phyloP scores from a whole-genome alignment of 1,140 invertebrate genomes.

The Neodiprion virginianus region DNA sequence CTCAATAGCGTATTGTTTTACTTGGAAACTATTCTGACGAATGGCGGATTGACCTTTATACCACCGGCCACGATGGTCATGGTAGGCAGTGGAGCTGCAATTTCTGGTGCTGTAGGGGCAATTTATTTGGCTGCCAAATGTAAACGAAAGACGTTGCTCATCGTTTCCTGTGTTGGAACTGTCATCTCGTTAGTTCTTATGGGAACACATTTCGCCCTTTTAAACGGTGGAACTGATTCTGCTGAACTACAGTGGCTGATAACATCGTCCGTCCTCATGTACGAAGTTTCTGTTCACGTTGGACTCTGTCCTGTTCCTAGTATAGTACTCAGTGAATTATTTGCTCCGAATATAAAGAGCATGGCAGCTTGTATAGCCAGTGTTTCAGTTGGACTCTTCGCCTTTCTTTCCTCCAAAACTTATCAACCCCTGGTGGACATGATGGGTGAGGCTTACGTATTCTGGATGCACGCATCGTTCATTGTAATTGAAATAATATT shows the following conservation, averaged over 20 bases:
- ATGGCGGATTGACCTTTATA: slow-evolving; percentile 37
- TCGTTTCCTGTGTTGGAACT: slow-evolving; percentile 25
- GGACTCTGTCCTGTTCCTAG: slow-evolving; percentile 76
- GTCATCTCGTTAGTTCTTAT: not conserved
- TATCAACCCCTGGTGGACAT: slow-evolving; percentile 70
- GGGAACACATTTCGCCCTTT: not conserved
- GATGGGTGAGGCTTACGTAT: slow-evolving; percentile 73
- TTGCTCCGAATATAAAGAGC: slow-evolving; percentile 73
- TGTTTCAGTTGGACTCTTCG: slow-evolving; percentile 73
- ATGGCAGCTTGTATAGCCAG: slow-evolving; percentile 75
- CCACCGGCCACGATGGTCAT: slow-evolving; percentile 42
- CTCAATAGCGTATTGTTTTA: slow-evolving; percentile 44
- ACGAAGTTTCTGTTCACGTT: slow-evolving; percentile 70
- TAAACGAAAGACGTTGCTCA: slow-evolving; percentile 37
- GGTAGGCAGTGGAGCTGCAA: slow-evolving; percentile 34
- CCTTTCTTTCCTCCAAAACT: slow-evolving; percentile 77
- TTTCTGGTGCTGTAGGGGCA: slow-evolving; percentile 31
- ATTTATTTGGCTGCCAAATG: slow-evolving; percentile 38
- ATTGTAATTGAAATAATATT: slow-evolving; percentile 71
- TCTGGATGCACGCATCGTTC: slow-evolving; percentile 75
- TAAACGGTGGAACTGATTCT: not conserved
- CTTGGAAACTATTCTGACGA: slow-evolving; percentile 41
- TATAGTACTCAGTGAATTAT: slow-evolving; percentile 77
- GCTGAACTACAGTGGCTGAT: slow-evolving; percentile 62
- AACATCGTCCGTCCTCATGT: slow-evolving; percentile 65